Evolutionary conservation across 2,797 vertebrate species (phyloP), one percentile per base, ranked within the genome.

Genomic region (Darevskia nairensis): DNA sequence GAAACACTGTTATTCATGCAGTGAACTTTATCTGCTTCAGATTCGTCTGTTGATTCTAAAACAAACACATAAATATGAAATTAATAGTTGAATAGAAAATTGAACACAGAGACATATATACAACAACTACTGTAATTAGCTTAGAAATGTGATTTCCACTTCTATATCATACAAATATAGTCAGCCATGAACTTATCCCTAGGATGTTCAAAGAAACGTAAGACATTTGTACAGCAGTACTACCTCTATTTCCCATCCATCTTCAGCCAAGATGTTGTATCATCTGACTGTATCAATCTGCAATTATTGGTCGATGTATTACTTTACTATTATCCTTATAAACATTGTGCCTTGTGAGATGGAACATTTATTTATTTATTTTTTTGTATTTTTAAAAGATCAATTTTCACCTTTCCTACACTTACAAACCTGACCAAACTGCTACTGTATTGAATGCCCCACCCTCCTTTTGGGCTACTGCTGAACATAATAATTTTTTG

Each of bases 1-100:
- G 99, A 99, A 95, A 99, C 98, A 90, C 99, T 99, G 97, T 99
- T 99, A 97, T 99, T 99, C 96, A 98, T 97, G 97, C 98, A 98
- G 94, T 99, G 99, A 95, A 98, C 97, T 97, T 99, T 99, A 96
- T 99, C 99, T 92, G 97, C 97, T 96, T 99, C 99, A 94, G 98
- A 98, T 91, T 99, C 99, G 94, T 99, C 99, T 75, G 98, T 99
- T 71, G 99, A 99, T 95, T 99, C 99, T 99, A 95, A 95, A 97
- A 96, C 84, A 94, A 94, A 95, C 90, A 85, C 0, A 25, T 87
- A 91, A 77, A 1, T 0, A 0, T 0, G 59, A 88, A 61, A 46
- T 0, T 15, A 7, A 69, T 77, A 92, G 78, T 83, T 89, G 85
- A 90, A 89, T 0, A 88, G 35, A 79, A 64, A 46, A 90, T 64